phyloP scores from a whole-genome alignment of 2,888 invertebrate genomes.

The Hydrotaea cyrtoneurina region DNA sequence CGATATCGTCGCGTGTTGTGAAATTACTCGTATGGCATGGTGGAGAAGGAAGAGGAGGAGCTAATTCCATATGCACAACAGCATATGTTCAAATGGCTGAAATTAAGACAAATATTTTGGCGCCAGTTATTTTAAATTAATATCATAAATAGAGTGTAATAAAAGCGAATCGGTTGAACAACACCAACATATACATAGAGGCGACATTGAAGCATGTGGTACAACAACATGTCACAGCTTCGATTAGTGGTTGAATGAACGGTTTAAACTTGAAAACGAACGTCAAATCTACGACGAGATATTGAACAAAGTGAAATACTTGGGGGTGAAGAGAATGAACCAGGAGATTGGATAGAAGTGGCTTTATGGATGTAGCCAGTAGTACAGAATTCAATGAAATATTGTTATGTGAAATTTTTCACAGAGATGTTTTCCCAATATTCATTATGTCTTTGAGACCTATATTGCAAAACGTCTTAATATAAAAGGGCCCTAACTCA shows the following conservation, averaged over 20 bases:
- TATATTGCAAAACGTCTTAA: no score
- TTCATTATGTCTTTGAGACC: no score
- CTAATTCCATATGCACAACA: slow-evolving; percentile 54
- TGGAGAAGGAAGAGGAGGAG: not conserved
- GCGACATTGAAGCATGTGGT: not conserved
- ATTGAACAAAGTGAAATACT: not conserved
- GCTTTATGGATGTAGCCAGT: no score
- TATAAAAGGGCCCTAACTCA: no score
- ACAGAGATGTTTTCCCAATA: no score
- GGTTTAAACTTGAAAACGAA: not conserved
- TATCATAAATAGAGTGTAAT: slow-evolving; percentile 30
- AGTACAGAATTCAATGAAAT: no score
- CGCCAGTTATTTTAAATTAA: slow-evolving; percentile 56
- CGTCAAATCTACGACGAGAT: not conserved
- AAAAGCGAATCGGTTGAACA: slow-evolving; percentile 27
- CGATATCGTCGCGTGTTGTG: not conserved
- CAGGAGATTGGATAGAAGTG: no score
- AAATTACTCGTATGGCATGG: not conserved
- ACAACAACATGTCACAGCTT: not conserved
- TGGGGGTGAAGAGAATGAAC: not conserved
- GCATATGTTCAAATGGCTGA: slow-evolving; percentile 51
- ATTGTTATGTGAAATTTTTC: no score
- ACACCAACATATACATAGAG: not conserved
- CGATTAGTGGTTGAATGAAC: not conserved
- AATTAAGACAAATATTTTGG: slow-evolving; percentile 57